Percentiles rank a stretch among this genome's conserved stretches.
These are phyloP conservation scores for Psittacula derbiana DNA, from an alignment of 2,797 vertebrate genomes.

Conservation along the genomic window DNA sequence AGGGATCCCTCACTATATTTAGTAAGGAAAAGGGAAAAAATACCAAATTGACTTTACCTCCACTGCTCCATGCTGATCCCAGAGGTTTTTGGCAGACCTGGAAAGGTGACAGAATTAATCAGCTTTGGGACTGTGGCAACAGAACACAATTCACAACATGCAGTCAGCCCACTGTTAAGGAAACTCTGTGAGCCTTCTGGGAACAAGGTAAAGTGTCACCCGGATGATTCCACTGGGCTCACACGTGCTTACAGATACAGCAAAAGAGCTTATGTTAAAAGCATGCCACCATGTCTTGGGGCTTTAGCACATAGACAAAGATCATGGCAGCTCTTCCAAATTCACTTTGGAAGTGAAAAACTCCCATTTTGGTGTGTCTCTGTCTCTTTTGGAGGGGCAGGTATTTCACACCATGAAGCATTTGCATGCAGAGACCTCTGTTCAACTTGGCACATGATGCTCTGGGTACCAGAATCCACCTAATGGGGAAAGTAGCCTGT, in stretches of 20 bases:
- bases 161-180: neutral
- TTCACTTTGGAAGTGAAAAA: neutral
- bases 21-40: neutral
- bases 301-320: neutral
- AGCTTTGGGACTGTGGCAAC: neutral
- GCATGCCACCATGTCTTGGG: neutral
- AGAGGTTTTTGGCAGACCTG: constrained; percentile 58
- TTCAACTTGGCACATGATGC: neutral
- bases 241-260: fast-evolving
- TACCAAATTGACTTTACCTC: neutral
- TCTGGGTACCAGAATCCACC: neutral
- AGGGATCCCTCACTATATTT: neutral
- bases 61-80: constrained; percentile 40
- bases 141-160: neutral
- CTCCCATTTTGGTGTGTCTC: neutral
- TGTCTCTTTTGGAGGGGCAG: neutral
- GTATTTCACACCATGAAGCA: neutral
- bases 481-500: neutral
- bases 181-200: neutral
- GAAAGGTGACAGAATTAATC: neutral
- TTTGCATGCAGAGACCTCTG: neutral
- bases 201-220: neutral
- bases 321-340: neutral
- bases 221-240: neutral
- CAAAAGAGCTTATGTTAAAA: neutral